Evolutionary conservation across 2,888 invertebrate species (phyloP), one percentile per base, ranked within the genome.

Genomic region (Eulithis prunata): DNA sequence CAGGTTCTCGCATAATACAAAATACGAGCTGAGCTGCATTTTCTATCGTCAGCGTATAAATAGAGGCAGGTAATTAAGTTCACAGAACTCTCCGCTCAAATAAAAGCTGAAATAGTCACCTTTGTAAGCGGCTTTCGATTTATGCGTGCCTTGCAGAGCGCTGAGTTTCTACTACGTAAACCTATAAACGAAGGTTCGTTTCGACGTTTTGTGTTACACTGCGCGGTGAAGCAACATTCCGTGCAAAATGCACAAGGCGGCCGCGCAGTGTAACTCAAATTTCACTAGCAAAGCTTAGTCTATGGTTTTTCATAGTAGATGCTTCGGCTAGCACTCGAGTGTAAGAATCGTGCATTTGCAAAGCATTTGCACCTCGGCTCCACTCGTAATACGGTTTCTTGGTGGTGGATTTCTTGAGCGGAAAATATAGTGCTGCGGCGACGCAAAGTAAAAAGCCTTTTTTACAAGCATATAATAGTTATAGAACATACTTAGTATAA

Each of bases 81-180:
- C 70, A 68, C 72, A 69, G 53, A 70, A 71, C 64, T 70, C 71
- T 68, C 64, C 71, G 72, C 75, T 77, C 75, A 80, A 82, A 83
- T 82, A 82, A 79, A 81, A 81, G 79, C 81, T 80, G 78, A 78
- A 80, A 71, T 77, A 78, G 81, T 81, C 80, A 78, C 78, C 78
- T 81, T 78, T 83, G 80, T 83, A 82, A 83, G 84, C 84, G 74
- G 82, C 81, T 84, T 84, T 81, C 82, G 81, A 85, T 85, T 83
- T 83, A 82, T 82, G 81, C 78, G 75, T 76, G 68, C 75, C 75
- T 71, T 68, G 81, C 77, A 79, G 43, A 68, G 43, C 32, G 56
- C 59, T 56, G n/a, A 10, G 8, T 7, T 4, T 41, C 41, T 41
- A 41, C 41, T 41, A 41, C 41, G 41, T 8, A 41, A 6, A 41